Evolutionary conservation across 2,113 vertebrate species (phyloP).

Genomic region (Caretta caretta): DNA sequence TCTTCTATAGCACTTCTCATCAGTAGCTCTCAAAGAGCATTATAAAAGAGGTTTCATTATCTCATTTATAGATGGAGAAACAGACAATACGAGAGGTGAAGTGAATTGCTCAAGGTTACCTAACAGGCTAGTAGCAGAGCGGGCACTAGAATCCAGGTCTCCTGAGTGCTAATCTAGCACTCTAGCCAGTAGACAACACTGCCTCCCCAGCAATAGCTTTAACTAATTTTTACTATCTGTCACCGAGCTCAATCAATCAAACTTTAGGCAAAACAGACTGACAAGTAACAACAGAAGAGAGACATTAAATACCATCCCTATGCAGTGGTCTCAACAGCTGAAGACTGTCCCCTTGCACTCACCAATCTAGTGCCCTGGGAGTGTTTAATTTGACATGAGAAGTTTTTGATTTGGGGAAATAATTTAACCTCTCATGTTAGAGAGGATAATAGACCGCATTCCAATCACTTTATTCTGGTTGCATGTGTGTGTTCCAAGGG

Average conservation of each 20-base stretch:
- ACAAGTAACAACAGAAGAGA: neutral
- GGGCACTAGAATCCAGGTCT: neutral
- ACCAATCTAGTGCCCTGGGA: neutral
- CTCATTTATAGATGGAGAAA: neutral
- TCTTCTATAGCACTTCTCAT: neutral
- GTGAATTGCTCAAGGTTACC: neutral
- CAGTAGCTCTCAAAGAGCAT: neutral
- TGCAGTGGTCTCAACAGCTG: neutral
- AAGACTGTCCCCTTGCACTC: neutral
- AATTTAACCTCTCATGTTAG: neutral
- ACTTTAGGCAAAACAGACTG: neutral
- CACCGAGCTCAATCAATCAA: neutral
- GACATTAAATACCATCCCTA: neutral
- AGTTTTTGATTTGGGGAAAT: neutral
- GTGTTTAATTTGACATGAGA: neutral
- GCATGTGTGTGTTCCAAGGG: neutral
- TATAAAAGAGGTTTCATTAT: neutral
- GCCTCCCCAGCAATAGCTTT: neutral
- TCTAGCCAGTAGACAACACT: neutral
- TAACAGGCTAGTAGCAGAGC: neutral
- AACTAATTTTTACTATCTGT: constrained; percentile 23
- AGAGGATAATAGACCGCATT: neutral
- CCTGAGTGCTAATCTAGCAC: neutral
- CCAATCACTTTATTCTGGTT: neutral
- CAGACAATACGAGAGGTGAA: neutral